phyloP scores from a whole-genome alignment of 2,113 vertebrate genomes.

The Malurus melanocephalus region DNA sequence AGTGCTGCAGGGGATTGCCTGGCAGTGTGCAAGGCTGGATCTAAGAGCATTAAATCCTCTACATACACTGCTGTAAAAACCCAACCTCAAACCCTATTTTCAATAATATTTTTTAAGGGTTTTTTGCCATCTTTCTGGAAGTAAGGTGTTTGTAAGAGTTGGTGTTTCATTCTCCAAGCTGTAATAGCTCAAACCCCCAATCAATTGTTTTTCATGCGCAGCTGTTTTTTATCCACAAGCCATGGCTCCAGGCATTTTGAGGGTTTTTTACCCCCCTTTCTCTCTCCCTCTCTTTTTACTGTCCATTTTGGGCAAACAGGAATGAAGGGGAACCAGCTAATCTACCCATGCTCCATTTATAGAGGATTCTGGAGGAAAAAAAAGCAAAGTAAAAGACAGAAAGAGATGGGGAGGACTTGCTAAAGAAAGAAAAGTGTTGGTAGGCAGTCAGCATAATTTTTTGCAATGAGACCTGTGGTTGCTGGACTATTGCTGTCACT shows the following conservation, averaged over 20 bases:
- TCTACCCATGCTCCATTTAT: conserved; percentile 46
- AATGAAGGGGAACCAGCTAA: conserved; percentile 71
- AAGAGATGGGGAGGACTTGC: neutral
- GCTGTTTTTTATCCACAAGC: conserved; percentile 55
- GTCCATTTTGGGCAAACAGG: conserved; percentile 56
- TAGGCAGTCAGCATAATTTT: neutral
- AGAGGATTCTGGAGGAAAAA: neutral
- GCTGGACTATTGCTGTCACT: neutral
- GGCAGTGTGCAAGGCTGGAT: neutral
- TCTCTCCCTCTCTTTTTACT: conserved; percentile 11
- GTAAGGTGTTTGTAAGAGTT: neutral
- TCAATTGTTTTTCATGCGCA: conserved; percentile 52
- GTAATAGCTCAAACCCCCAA: conserved; percentile 35
- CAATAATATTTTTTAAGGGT: neutral
- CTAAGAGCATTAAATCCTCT: neutral
- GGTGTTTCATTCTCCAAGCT: conserved; percentile 27
- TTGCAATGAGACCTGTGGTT: neutral
- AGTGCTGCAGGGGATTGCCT: neutral
- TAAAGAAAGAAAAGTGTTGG: conserved; percentile 10
- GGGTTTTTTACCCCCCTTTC: rapidly evolving
- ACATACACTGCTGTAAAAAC: neutral
- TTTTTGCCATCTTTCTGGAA: conserved; percentile 7
- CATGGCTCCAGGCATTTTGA: conserved; percentile 49
- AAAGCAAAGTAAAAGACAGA: neutral
- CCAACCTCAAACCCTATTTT: neutral